phyloP scores from a whole-genome alignment of 2,797 vertebrate genomes.

The Gadopsis marmoratus region DNA sequence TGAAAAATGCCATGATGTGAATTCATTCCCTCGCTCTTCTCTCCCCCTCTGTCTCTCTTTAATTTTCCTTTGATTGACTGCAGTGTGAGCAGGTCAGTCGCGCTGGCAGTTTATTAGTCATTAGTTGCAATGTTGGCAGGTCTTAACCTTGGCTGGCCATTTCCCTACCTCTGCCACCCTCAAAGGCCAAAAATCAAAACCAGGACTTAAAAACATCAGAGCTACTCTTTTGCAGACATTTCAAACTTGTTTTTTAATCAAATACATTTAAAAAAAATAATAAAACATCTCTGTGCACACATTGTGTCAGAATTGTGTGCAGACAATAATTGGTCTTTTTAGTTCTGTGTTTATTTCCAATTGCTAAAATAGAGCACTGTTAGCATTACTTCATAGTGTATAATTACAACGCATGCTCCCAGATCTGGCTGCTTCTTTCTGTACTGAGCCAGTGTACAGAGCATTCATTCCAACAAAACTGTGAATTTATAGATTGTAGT shows the following conservation, averaged over 20 bases:
- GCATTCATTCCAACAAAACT: neutral
- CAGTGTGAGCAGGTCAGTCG: constrained; percentile 36
- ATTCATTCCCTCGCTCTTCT: neutral
- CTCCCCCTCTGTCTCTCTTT: constrained; percentile 1
- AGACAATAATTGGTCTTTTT: neutral
- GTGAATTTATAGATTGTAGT: neutral
- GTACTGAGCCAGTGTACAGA: neutral
- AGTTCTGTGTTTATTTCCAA: neutral
- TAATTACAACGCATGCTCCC: neutral
- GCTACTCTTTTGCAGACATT: neutral
- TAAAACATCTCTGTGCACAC: neutral
- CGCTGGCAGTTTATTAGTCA: constrained; percentile 51
- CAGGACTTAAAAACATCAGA: constrained; percentile 7
- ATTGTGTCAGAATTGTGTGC: neutral
- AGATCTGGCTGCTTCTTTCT: neutral
- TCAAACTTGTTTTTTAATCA: neutral
- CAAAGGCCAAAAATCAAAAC: constrained; percentile 8
- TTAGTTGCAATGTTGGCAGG: constrained; percentile 53
- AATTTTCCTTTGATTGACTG: constrained; percentile 46
- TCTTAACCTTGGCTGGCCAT: constrained; percentile 62
- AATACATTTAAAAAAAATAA: neutral
- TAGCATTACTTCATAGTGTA: neutral
- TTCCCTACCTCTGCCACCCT: constrained; percentile 15
- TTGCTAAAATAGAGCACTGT: neutral
- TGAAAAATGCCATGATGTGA: neutral